Evolutionary conservation across 2,888 invertebrate species (phyloP).

Genomic region (Rhopalosiphum nymphaeae): DNA sequence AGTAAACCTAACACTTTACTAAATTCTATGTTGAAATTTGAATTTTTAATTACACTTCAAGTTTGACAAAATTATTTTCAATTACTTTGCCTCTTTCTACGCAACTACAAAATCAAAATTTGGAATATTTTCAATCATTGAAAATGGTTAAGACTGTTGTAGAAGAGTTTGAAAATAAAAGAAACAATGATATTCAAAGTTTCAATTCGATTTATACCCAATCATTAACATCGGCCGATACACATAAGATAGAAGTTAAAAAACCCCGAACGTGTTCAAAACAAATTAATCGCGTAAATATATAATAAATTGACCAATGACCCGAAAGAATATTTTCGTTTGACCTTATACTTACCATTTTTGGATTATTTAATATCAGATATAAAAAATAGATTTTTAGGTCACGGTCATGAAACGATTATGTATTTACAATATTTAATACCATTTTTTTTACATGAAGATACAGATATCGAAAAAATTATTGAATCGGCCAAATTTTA

Average conservation of each 20-base stretch:
- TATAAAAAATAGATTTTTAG: conserved; percentile 34
- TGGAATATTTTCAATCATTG: conserved; percentile 7
- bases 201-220: conserved; percentile 27
- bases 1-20: conserved; percentile 12
- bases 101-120: conserved; percentile 23
- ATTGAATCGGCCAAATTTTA: conserved; percentile 30
- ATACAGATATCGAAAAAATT: conserved; percentile 16
- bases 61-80: conserved; percentile 2
- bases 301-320: conserved; percentile 19
- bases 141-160: background rate
- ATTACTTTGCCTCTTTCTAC: conserved; percentile 16
- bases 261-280: conserved; percentile 27
- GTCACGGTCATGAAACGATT: conserved; percentile 5
- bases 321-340: conserved; percentile 28
- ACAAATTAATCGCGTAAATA: conserved; percentile 23
- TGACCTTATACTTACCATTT: conserved; percentile 34
- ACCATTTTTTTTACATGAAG: conserved; percentile 1
- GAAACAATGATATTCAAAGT: conserved; percentile 9
- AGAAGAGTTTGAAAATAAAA: conserved; percentile 26
- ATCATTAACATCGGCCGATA: conserved; percentile 23
- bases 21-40: conserved; percentile 14
- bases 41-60: conserved; percentile 23
- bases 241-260: conserved; percentile 26
- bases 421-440: conserved; percentile 41
- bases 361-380: conserved; percentile 38